phyloP scores from a whole-genome alignment of 2,888 invertebrate species.

The Calameuta idolon region DNA sequence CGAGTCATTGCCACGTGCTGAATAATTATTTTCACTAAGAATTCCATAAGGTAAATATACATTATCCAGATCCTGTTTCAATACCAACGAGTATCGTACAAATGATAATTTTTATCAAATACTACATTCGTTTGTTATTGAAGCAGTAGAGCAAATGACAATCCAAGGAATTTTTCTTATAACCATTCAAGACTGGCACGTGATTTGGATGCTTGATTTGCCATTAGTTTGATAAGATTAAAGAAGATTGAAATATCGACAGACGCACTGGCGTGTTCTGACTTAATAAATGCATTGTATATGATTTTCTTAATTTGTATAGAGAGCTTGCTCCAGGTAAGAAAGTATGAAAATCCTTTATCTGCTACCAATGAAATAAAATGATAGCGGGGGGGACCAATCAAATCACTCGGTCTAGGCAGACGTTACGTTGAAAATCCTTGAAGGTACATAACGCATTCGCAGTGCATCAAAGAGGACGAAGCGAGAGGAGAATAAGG shows the following conservation, averaged over 20 bases:
- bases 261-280: neutral
- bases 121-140: neutral
- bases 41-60: neutral
- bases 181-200: neutral
- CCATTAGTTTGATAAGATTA: neutral
- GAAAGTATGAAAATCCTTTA: neutral
- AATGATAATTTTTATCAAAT: neutral
- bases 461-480: conserved; percentile 14
- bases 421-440: conserved; percentile 18
- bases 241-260: neutral
- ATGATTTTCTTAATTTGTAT: neutral
- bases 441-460: conserved; percentile 13
- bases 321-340: neutral
- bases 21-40: neutral
- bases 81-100: neutral
- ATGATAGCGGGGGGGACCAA: neutral
- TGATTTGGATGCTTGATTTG: neutral
- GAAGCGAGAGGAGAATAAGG: conserved; percentile 6
- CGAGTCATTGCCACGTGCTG: neutral
- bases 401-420: neutral
- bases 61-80: neutral
- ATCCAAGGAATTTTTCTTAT: neutral
- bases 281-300: neutral
- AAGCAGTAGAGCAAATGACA: neutral
- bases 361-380: neutral